Conservation (phyloP, 2,888 invertebrate species). For the Lycocerus yunnanus region DNA sequence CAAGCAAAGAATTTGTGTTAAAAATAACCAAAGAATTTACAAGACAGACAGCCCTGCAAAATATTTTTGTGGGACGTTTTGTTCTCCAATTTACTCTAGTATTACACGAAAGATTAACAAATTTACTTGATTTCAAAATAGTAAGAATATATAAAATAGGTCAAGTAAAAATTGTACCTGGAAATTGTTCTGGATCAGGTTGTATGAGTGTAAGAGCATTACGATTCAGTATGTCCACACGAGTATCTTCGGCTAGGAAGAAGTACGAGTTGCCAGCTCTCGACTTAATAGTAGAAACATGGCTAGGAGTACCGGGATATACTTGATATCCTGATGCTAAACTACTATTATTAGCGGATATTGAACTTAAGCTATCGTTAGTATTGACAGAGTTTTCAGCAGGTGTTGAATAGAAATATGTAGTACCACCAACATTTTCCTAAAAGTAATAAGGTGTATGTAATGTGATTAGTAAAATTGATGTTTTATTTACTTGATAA, state of each 20-base stretch:
- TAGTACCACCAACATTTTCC: conserved; percentile 93
- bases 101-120: neutral
- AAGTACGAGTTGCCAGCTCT: conserved; percentile 66
- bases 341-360: conserved; percentile 47
- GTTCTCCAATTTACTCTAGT: neutral
- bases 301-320: conserved; percentile 68
- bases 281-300: conserved; percentile 60
- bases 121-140: no score
- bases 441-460: conserved; percentile 55
- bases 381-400: conserved; percentile 56
- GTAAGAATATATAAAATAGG: neutral
- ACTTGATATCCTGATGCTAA: conserved; percentile 60
- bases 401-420: conserved; percentile 84
- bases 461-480: neutral
- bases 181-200: conserved; percentile 69
- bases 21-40: neutral
- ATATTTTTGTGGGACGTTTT: neutral
- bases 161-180: conserved; percentile 49
- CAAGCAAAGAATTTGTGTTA: neutral
- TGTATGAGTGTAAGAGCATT: conserved; percentile 76
- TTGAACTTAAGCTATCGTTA: conserved; percentile 51
- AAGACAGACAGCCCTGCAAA: neutral
- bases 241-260: conserved; percentile 84
- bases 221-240: conserved; percentile 75
- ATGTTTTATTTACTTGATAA: conserved; percentile 47